These are phyloP conservation scores for Turritopsis dohrnii DNA, from an alignment of 30 jellyfish, hydroid and myxozoan species.

Conservation along the genomic window DNA sequence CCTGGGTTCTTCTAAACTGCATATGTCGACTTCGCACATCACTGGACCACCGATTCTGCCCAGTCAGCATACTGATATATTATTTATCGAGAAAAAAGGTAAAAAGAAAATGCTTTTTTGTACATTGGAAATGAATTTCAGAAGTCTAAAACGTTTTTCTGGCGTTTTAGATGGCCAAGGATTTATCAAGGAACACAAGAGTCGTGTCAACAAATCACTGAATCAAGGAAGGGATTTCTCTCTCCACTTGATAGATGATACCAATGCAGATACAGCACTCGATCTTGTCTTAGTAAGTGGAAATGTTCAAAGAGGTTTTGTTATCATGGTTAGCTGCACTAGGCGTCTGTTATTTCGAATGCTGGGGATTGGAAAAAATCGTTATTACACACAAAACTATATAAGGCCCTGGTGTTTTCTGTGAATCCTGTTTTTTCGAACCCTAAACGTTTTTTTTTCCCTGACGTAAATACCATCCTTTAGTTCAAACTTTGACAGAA, in stretches of 20 bases:
- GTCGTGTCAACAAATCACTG: conserved; percentile 21
- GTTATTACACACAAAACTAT: no score
- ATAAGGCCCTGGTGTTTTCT: no score
- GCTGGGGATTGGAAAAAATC: no score
- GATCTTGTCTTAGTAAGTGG: conserved; percentile 64
- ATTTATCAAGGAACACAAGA: conserved; percentile 57
- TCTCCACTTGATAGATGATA: conserved; percentile 31
- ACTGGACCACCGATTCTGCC: conserved; percentile 60
- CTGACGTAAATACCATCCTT: no score
- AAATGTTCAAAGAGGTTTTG: background rate
- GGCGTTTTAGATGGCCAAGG: conserved; percentile 77
- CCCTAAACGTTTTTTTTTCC: no score
- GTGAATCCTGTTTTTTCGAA: no score
- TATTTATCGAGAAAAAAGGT: conserved; percentile 88
- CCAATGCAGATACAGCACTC: conserved; percentile 50
- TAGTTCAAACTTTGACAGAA: no score
- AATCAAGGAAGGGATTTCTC: conserved; percentile 36
- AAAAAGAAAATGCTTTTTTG: background rate
- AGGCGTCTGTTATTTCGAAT: no score
- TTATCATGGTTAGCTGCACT: no score
- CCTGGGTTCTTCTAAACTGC: conserved; percentile 48
- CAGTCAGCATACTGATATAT: conserved; percentile 82
- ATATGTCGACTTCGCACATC: conserved; percentile 14
- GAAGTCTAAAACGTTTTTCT: no score
- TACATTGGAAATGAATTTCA: no score